phyloP scores from a whole-genome alignment of 2,113 vertebrate species.

The Zosterops pallidus region DNA sequence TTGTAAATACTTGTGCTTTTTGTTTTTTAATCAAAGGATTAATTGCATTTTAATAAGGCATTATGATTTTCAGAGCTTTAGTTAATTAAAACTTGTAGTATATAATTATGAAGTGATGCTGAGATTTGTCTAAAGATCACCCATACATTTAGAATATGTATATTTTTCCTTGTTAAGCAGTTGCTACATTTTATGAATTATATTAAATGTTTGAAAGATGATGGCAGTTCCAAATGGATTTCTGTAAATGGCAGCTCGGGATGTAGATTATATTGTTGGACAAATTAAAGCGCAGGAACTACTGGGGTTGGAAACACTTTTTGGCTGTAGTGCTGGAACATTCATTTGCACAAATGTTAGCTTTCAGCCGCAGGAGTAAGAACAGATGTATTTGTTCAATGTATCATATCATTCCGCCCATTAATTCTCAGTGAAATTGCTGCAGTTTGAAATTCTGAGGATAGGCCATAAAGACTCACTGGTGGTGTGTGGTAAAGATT shows the following conservation, averaged over 20 bases:
- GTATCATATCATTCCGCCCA: slow-evolving; percentile 57
- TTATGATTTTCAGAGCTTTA: slow-evolving; percentile 90
- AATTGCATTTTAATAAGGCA: slow-evolving; percentile 99
- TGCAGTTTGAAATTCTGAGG: slow-evolving; percentile 12
- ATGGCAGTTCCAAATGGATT: slow-evolving; percentile 59
- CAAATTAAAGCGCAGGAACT: slow-evolving; percentile 48
- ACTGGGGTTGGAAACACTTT: slow-evolving; percentile 33
- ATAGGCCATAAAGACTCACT: neutral
- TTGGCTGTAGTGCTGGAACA: slow-evolving; percentile 32
- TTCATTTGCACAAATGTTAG: slow-evolving; percentile 48
- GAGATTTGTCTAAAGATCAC: slow-evolving; percentile 86
- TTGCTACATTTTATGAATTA: slow-evolving; percentile 57
- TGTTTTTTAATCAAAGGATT: slow-evolving; percentile 99
- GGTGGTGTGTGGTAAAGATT: neutral
- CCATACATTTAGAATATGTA: slow-evolving; percentile 80
- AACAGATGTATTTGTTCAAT: slow-evolving; percentile 61
- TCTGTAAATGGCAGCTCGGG: slow-evolving; percentile 43
- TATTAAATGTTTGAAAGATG: slow-evolving; percentile 53
- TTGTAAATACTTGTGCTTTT: slow-evolving; percentile 99
- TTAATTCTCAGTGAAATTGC: slow-evolving; percentile 53
- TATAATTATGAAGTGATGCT: slow-evolving; percentile 88
- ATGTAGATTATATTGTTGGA: slow-evolving; percentile 29
- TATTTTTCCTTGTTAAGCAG: slow-evolving; percentile 77
- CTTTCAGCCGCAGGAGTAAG: neutral
- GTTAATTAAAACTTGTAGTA: slow-evolving; percentile 89